Percentiles rank a stretch among this genome's conserved stretches.
These are phyloP conservation scores for Neomorphus geoffroyi DNA, from an alignment of 2,797 vertebrate species.

Conservation along the genomic window DNA sequence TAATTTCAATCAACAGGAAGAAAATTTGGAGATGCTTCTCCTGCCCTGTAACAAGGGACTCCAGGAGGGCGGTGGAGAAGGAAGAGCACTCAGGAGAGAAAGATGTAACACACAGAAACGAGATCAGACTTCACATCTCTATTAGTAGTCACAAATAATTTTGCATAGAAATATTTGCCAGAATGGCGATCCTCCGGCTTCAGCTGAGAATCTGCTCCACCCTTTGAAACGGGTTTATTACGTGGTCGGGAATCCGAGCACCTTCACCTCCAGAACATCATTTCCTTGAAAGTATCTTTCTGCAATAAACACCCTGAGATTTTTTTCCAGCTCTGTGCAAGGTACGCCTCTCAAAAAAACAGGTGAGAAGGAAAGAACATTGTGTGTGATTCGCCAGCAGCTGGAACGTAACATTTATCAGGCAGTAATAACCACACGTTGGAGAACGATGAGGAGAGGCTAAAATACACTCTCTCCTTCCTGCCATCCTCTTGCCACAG, in stretches of 20 bases:
- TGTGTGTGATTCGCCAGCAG: not conserved
- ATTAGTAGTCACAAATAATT: not conserved
- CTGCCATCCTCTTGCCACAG: not conserved
- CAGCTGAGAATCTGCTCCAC: not conserved
- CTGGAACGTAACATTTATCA: not conserved
- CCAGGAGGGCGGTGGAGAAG: not conserved
- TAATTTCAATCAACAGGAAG: not conserved
- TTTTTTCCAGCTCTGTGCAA: not conserved
- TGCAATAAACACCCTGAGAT: not conserved
- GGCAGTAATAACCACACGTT: accelerated
- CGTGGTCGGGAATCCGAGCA: not conserved
- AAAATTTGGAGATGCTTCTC: not conserved
- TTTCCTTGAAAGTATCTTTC: not conserved
- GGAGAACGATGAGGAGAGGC: not conserved
- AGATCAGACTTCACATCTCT: not conserved
- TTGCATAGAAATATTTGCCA: not conserved
- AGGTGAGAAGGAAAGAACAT: not conserved
- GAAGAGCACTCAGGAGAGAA: too few relatives aligned
- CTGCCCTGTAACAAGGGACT: not conserved
- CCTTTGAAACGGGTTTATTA: not conserved
- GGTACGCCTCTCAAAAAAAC: not conserved
- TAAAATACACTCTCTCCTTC: not conserved
- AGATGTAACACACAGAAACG: not conserved
- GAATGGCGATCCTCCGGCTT: not conserved
- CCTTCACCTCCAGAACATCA: not conserved